Conservation (phyloP, 2,888 invertebrate species). For the Drosophila macrospina region DNA sequence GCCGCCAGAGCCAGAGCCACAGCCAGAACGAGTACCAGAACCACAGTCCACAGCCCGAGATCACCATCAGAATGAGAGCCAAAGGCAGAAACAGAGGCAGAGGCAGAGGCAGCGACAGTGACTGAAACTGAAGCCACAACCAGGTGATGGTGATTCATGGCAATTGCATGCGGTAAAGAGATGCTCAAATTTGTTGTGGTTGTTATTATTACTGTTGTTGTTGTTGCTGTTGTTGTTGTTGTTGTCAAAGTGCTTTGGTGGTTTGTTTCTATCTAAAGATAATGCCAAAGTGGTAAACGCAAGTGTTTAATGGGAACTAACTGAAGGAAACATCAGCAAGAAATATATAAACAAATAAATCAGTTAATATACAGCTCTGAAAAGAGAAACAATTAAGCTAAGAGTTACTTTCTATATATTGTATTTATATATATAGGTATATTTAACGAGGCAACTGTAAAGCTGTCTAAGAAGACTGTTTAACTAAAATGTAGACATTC, state of each 20-base stretch:
- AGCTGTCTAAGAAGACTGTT: no score
- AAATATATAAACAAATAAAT: no score
- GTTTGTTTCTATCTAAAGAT: constrained; percentile 26
- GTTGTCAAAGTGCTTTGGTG: constrained; percentile 14
- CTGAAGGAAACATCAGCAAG: constrained; percentile 1
- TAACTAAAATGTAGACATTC: no score
- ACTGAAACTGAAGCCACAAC: constrained; percentile 43
- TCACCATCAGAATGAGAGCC: constrained; percentile 17
- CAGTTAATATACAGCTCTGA: background rate
- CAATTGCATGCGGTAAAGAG: constrained; percentile 76
- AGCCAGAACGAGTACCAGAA: constrained; percentile 19
- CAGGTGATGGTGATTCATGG: constrained; percentile 79
- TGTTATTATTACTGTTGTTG: constrained; percentile 26
- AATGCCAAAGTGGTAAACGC: constrained; percentile 47
- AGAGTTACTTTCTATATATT: no score
- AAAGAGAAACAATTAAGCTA: no score
- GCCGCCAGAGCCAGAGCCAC: constrained; percentile 52
- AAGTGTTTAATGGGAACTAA: constrained; percentile 59
- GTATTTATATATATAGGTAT: no score
- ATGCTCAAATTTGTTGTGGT: constrained; percentile 61
- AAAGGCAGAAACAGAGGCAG: constrained; percentile 11
- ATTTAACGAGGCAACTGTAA: no score
- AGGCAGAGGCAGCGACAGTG: constrained; percentile 4
- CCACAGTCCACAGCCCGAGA: constrained; percentile 24
- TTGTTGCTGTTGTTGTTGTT: constrained; percentile 14